These are phyloP conservation scores for Conops quadrifasciatus DNA, from an alignment of 2,888 invertebrate genomes.

Conservation along the genomic window DNA sequence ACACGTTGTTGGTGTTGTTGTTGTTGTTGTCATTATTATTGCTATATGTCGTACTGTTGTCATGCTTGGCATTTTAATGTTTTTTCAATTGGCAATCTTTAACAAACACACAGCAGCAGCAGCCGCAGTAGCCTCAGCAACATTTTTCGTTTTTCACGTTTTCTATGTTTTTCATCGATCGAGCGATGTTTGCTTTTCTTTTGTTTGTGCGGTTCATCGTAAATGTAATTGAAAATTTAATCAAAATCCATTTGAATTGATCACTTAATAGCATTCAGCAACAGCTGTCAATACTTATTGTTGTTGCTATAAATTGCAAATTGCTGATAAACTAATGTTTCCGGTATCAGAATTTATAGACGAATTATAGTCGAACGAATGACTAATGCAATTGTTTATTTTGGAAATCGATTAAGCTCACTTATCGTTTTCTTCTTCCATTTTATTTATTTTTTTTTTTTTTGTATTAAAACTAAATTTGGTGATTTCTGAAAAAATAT, in stretches of 20 bases:
- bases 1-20: background rate
- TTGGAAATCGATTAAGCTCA: background rate
- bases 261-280: slow-evolving; percentile 1
- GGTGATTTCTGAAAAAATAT: too few relatives aligned
- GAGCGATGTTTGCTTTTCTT: too few relatives aligned
- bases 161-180: too few relatives aligned
- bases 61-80: slow-evolving; percentile 1
- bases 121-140: background rate
- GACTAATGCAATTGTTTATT: too few relatives aligned
- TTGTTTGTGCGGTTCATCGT: background rate
- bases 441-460: background rate
- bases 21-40: background rate
- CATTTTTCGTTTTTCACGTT: background rate
- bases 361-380: too few relatives aligned
- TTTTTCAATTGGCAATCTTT: background rate
- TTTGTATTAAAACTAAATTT: background rate
- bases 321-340: background rate
- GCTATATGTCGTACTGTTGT: background rate
- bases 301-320: background rate
- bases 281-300: background rate
- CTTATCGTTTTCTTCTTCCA: background rate
- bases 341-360: background rate
- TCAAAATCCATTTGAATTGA: background rate
- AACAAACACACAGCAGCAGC: background rate
- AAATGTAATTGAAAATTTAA: background rate